A percentile compares a stretch with the other conserved stretches of the same genome.
These are phyloP conservation scores for Seladonia tumulorum DNA, from an alignment of 2,888 invertebrate genomes.

Conservation along the genomic window DNA sequence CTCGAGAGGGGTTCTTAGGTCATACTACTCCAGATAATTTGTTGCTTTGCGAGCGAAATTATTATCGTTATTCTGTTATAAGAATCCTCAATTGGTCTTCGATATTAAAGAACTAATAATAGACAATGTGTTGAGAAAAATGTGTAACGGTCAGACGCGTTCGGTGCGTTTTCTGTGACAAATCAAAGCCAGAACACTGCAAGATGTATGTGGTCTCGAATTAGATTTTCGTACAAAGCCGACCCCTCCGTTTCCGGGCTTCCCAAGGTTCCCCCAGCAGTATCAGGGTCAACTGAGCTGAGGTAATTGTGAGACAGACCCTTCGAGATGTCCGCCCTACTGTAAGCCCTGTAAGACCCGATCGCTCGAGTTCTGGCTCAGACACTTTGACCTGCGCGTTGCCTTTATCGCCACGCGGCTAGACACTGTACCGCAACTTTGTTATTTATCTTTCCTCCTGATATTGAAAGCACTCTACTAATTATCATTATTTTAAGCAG, in stretches of 20 bases:
- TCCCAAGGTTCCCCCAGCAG: background rate
- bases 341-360: background rate
- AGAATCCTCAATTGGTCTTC: background rate
- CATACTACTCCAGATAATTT: background rate
- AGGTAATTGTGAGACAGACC: background rate
- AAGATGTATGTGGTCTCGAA: background rate
- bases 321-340: background rate
- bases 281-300: background rate
- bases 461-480: no score
- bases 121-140: background rate
- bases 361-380: background rate
- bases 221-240: background rate
- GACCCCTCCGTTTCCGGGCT: background rate
- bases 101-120: background rate
- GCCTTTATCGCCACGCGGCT: slow-evolving; percentile 1
- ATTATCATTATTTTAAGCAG: background rate
- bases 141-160: background rate
- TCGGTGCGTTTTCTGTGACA: background rate
- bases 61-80: background rate
- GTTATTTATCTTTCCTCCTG: background rate
- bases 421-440: background rate
- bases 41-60: background rate
- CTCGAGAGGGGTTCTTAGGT: background rate
- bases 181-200: background rate
- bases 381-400: background rate